A percentile compares a stretch with the other conserved stretches of the same genome.
These are phyloP conservation scores for Drosophila maculinotata DNA, from an alignment of 2,888 invertebrate genomes.

Conservation along the genomic window DNA sequence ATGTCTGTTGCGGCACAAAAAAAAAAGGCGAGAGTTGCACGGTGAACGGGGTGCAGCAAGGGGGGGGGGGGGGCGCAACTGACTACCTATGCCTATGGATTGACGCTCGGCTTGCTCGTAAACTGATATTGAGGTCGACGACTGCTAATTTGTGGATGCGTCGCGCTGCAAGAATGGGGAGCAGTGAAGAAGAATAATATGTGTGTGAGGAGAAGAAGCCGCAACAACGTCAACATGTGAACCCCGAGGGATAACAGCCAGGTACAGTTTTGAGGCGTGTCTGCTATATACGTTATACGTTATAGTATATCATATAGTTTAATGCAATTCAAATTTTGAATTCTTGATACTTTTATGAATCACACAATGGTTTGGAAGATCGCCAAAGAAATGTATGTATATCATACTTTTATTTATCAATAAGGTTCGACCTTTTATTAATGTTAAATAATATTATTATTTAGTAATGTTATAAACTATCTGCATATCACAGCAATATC, in stretches of 20 bases:
- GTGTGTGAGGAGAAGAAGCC: constrained; percentile 64
- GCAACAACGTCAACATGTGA: constrained; percentile 55
- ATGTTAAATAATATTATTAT: too few relatives aligned
- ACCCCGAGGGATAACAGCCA: constrained; percentile 16
- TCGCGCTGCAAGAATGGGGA: constrained; percentile 23
- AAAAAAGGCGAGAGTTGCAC: constrained; percentile 33
- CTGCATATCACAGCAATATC: too few relatives aligned
- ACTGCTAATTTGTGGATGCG: constrained; percentile 76
- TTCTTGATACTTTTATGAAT: not conserved
- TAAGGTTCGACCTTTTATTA: too few relatives aligned
- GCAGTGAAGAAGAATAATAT: constrained; percentile 50
- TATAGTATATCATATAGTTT: too few relatives aligned
- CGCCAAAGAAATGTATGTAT: too few relatives aligned
- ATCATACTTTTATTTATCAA: too few relatives aligned
- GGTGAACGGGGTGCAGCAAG: constrained; percentile 8
- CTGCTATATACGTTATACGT: constrained; percentile 14
- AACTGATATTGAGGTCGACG: constrained; percentile 80
- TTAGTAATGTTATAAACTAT: too few relatives aligned
- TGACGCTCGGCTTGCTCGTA: constrained; percentile 60
- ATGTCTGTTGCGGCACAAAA: constrained; percentile 49
- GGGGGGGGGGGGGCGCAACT: not conserved
- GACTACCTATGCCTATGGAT: constrained; percentile 43
- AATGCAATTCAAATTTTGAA: too few relatives aligned
- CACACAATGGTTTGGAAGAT: not conserved
- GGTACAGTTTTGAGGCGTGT: constrained; percentile 76